Conservation (phyloP, 30 jellyfish, hydroid and myxozoan species). For the Chrysaora quinquecirrha region DNA sequence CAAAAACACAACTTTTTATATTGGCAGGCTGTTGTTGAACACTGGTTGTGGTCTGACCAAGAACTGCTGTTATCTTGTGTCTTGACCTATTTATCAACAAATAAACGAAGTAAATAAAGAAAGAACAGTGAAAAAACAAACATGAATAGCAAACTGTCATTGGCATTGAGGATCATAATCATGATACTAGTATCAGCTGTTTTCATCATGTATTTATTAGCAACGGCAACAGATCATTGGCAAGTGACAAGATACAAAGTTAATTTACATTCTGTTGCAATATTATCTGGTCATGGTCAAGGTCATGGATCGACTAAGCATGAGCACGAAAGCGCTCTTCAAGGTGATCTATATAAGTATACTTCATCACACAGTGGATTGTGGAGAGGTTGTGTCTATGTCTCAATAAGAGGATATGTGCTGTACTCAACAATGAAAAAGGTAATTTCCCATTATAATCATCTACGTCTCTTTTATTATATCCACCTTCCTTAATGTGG, state of each 20-base stretch:
- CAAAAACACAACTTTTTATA: too few relatives aligned
- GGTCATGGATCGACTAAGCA: neutral
- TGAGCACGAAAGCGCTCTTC: neutral
- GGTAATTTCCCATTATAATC: too few relatives aligned
- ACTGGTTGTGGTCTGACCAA: too few relatives aligned
- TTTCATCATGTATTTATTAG: slow-evolving; percentile 66
- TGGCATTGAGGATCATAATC: slow-evolving; percentile 45
- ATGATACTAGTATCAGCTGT: slow-evolving; percentile 57
- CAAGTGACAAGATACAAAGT: slow-evolving; percentile 77
- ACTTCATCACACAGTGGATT: slow-evolving; percentile 69
- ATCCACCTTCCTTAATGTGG: too few relatives aligned
- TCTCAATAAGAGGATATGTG: neutral
- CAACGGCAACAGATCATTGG: slow-evolving; percentile 88
- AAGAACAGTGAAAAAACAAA: too few relatives aligned
- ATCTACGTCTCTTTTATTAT: too few relatives aligned
- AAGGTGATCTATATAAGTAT: slow-evolving; percentile 30
- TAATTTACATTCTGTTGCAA: slow-evolving; percentile 33
- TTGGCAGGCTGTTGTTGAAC: too few relatives aligned
- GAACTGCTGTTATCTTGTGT: too few relatives aligned
- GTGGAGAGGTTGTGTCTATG: slow-evolving; percentile 61
- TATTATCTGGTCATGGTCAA: slow-evolving; percentile 9
- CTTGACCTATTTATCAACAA: too few relatives aligned
- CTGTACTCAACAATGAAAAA: neutral
- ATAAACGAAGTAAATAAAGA: too few relatives aligned
- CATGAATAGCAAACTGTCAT: slow-evolving; percentile 35